phyloP scores from a whole-genome alignment of 2,113 vertebrate species.

The Falco punctatus region DNA sequence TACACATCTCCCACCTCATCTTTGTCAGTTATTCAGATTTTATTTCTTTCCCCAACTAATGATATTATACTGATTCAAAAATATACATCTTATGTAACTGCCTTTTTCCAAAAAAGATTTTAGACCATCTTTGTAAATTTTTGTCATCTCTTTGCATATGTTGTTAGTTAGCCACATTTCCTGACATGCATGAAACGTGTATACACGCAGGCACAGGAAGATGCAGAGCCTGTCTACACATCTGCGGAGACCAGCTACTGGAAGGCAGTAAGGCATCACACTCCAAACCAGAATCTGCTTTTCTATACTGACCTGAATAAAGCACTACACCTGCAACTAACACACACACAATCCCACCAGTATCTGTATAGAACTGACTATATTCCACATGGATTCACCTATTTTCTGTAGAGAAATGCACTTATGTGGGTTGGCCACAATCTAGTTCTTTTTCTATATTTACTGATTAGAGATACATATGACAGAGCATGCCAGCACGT shows the following conservation, averaged over 20 bases:
- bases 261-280: not conserved
- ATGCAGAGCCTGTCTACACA: not conserved
- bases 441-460: not conserved
- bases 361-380: not conserved
- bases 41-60: not conserved
- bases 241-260: not conserved
- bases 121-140: not conserved
- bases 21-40: not conserved
- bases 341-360: accelerated
- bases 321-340: not conserved
- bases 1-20: not conserved
- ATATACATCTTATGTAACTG: not conserved
- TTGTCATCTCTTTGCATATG: not conserved
- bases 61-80: not conserved
- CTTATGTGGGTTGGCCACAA: accelerated
- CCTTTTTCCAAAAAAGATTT: not conserved
- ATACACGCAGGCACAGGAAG: not conserved
- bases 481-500: accelerated
- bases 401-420: not conserved
- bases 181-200: accelerated
- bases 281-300: not conserved
- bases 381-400: not conserved
- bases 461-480: not conserved
- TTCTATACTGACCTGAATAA: not conserved
- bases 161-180: not conserved